Evolutionary conservation across 2,797 vertebrate species (phyloP).

Genomic region (Agapornis canus): DNA sequence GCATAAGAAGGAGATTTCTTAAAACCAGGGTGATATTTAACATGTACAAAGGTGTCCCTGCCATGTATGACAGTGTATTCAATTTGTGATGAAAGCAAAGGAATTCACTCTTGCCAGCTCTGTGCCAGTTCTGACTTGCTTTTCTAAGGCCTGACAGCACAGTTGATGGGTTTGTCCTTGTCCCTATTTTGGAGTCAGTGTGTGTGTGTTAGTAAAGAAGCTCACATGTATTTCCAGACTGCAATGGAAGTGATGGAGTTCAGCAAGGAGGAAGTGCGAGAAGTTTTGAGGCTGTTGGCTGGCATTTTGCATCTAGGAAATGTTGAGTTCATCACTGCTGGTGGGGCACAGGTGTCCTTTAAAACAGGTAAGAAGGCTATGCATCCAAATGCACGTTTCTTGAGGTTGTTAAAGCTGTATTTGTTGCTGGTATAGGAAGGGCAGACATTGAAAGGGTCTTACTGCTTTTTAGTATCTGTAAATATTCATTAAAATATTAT

Average conservation of each 20-base stretch:
- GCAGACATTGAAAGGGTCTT: neutral
- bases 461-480: neutral
- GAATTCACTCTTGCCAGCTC: neutral
- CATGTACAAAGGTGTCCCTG: neutral
- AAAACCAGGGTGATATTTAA: neutral
- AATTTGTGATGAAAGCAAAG: neutral
- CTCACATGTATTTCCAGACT: conserved; percentile 73
- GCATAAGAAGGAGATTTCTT: neutral
- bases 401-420: neutral
- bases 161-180: neutral
- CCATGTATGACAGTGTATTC: neutral
- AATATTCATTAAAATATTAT: neutral
- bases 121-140: neutral
- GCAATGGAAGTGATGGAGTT: conserved; percentile 96
- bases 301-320: conserved; percentile 93
- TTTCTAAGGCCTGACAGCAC: neutral
- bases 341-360: conserved; percentile 92
- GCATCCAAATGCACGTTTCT: neutral
- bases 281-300: conserved; percentile 89
- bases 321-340: conserved; percentile 94
- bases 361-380: conserved; percentile 84
- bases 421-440: accelerated
- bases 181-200: neutral
- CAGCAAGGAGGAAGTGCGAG: conserved; percentile 86
- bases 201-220: neutral